Base-by-base conservation (phyloP, 2,888 invertebrate genomes). In the Pheosia gnoma region DNA sequence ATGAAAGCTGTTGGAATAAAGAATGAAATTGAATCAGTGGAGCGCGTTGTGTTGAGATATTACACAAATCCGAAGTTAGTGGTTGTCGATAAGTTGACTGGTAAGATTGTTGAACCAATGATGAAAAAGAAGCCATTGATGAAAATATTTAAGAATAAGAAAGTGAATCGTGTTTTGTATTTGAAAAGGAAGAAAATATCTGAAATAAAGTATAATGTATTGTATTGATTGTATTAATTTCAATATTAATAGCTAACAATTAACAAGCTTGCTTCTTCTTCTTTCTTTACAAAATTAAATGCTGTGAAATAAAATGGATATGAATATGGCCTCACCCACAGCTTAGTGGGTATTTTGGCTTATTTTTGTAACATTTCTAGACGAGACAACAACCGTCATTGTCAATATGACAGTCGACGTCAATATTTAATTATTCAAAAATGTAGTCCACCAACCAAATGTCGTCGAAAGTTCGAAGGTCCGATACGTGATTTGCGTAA, bases 1-100 rank as follows among this genome's bases (percentile, higher is more conserved):
- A 87, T 92, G 90, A 82, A 69, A 67, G 85, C 85, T 3, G 87
- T 72, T 0, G 76, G 78, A 4, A 60, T 92, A 9, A 80, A 62
- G 0, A 92, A 91, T 60, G 79, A 83, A 72, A 74, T 90, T 11
- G 60, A 75, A 10, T 87, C 88, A 0, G 85, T 70, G 3, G 86
- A 89, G 68, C 67, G 79, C 37, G 65, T 91, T 9, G 87, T 88
- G 73, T 61, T 91, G 1, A 79, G 80, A 62, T 86, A 84, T 58
- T 87, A 79, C 49, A 78, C 85, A 0, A 82, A 90, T 57, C 86
- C 90, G 0, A 78, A 71, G 36, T 36, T 90, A 3, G 63, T 79
- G 5, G 59, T 90, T 0, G 75, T 72, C 53, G 85, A 90, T 67
- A 85, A 79, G 55, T 55, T 68, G 3, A 85, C 82, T 0, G 80